Base-by-base conservation (phyloP, 2,888 invertebrate genomes). In the Steinernema carpocapsae region DNA sequence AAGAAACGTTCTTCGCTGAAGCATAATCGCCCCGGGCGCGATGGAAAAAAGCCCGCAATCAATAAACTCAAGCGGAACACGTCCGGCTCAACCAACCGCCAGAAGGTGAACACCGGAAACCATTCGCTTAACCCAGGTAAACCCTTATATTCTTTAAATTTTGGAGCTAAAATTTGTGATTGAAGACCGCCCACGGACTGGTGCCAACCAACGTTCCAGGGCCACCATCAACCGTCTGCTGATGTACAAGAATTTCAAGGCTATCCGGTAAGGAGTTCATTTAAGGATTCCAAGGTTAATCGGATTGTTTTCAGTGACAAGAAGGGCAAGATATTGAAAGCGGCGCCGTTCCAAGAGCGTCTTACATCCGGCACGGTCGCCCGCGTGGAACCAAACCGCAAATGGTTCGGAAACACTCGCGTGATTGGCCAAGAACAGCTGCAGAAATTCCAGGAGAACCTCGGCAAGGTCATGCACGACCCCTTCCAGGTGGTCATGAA, bases 331-430 rank as follows among this genome's bases (percentile, higher is more conserved):
- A 95, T 99, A 74, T 89, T 96, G 64, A 92, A 92, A 46, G 93
- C 97, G 37, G 99, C 99, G 0, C 97, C 97, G 0, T 99, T 95
- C 88, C 99, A 99, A 89, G 93, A 93, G 64, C 92, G 92, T 89
- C 89, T 95, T 26, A 90, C 93, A 17, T 92, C 95, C 43, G 99
- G 99, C 29, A 92, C 94, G 0, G 92, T 93, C 87, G 94, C 97
- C 42, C 91, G 97, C 76, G 94, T 99, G 0, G 99, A 97, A 89
- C 99, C 99, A 1, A 96, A 94, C 83, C 94, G 95, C 85, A 94
- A 93, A 88, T 99, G 99, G 99, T 99, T 99, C 89, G 96, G 97
- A 89, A 99, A 99, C 88, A 96, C 97, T 0, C 91, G 96, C 78
- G 96, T 99, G 0, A 94, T 99, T 81, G 93, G 95, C 0, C 97